Evolutionary conservation across 2,797 vertebrate genomes (phyloP).

Genomic region (Epinephelus malabaricus): DNA sequence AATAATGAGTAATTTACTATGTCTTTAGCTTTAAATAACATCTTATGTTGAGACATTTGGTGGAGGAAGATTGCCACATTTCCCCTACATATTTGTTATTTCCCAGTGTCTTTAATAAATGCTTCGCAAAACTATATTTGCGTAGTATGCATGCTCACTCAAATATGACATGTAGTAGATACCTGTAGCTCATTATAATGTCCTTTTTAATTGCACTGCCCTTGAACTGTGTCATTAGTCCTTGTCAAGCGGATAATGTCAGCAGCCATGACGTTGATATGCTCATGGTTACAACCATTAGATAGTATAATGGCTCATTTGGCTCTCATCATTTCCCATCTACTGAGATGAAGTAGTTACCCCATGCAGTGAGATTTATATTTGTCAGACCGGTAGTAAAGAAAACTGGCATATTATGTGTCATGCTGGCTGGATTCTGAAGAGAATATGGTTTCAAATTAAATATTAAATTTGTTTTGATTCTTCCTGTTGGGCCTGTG

Average conservation of each 20-base stretch:
- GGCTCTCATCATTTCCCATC: constrained; percentile 40
- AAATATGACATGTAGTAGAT: constrained; percentile 16
- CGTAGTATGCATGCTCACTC: constrained; percentile 2
- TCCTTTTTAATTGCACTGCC: constrained; percentile 62
- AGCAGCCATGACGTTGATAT: constrained; percentile 35
- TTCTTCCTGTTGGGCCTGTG: neutral
- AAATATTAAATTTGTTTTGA: constrained; percentile 29
- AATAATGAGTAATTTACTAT: constrained; percentile 36
- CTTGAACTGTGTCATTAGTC: constrained; percentile 65
- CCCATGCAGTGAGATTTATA: constrained; percentile 21
- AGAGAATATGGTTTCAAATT: constrained; percentile 9
- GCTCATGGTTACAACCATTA: constrained; percentile 43
- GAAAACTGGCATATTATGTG: constrained; percentile 7
- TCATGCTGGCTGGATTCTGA: constrained; percentile 13
- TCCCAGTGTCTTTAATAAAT: neutral
- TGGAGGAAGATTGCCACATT: constrained; percentile 13
- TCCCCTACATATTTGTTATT: neutral
- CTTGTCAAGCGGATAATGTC: constrained; percentile 53
- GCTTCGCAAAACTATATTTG: constrained; percentile 15
- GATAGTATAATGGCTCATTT: constrained; percentile 54
- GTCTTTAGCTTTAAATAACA: constrained; percentile 38
- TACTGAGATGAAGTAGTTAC: constrained; percentile 36
- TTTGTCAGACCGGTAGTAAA: constrained; percentile 11
- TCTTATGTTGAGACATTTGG: constrained; percentile 6
- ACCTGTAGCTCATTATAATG: constrained; percentile 37